Base-by-base conservation (phyloP, 1,140 invertebrate genomes). In the Goniozus legneri region DNA sequence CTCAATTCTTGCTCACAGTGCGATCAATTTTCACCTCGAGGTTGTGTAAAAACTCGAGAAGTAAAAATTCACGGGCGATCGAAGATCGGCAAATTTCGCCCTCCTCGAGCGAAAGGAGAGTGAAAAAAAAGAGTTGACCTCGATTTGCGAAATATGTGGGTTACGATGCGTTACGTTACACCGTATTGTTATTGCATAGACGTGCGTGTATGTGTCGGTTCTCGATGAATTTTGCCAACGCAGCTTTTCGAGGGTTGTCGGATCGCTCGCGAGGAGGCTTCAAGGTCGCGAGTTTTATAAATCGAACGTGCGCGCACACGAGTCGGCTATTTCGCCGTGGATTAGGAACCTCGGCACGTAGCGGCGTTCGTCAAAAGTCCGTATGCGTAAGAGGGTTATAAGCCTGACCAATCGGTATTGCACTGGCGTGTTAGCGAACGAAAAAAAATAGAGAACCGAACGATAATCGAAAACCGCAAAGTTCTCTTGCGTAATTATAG, bases 331-430 rank as follows among this genome's bases (percentile, higher is more conserved):
- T 27, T 27, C 8, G 8, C 12, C 16, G n/a, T n/a, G 31, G 31
- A 46, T 50, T 46, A 50, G 38, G 39, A 34, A 32, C 20, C 32
- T 10, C n/a, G n/a, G 27, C 47, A 39, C 35, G 43, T 45, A n/a
- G 12, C 2, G 1, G 32, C 3, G 24, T 16, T 36, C 12, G 21
- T 38, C n/a, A 19, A 38, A 12, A 38, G 36, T 22, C 20, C 13
- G 36, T 38, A 16, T 19, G n/a, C 36, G 16, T 38, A 38, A 38
- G 2, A 21, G 15, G 19, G 12, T 36, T 12, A 36, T 36, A 16
- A 15, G n/a, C 34, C 2, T 10, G 14, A n/a, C n/a, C n/a, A n/a
- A n/a, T n/a, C n/a, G n/a, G n/a, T n/a, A n/a, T n/a, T n/a, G n/a
- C n/a, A n/a, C n/a, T n/a, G n/a, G n/a, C n/a, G n/a, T n/a, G n/a